Percentiles rank a stretch among this genome's conserved stretches.
These are phyloP conservation scores for Oophaga sylvatica DNA, from an alignment of 2,797 vertebrate species.

Conservation along the genomic window DNA sequence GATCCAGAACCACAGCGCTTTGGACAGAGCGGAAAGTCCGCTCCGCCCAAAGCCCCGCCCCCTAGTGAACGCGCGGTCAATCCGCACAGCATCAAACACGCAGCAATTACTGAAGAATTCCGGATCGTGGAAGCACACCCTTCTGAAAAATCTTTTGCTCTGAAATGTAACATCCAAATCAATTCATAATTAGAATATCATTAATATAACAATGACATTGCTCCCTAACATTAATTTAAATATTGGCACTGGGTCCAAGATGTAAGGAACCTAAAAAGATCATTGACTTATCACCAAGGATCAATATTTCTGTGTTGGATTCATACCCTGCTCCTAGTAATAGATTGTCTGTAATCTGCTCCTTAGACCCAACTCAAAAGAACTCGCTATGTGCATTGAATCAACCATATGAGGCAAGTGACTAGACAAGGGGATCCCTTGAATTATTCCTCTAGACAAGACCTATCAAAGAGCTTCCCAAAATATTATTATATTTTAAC, in stretches of 20 bases:
- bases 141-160: neutral
- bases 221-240: slow-evolving; percentile 1
- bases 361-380: neutral
- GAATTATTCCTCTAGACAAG: neutral
- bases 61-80: no score
- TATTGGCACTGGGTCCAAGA: neutral
- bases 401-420: neutral
- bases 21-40: no score
- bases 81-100: no score
- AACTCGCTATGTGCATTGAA: neutral
- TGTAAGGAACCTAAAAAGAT: slow-evolving; percentile 14
- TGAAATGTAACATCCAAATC: neutral
- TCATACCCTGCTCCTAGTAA: neutral
- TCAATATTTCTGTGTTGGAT: slow-evolving; percentile 7
- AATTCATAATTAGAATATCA: slow-evolving; percentile 19
- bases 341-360: neutral
- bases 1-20: no score
- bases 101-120: no score
- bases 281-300: neutral
- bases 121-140: no score
- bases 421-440: neutral
- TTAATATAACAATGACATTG: neutral
- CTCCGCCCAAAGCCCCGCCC: no score
- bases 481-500: neutral
- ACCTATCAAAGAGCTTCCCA: neutral